Percentiles rank a stretch among this genome's conserved stretches.
Conservation (phyloP, 2,797 vertebrate genomes). For the Pelodytes ibericus region DNA sequence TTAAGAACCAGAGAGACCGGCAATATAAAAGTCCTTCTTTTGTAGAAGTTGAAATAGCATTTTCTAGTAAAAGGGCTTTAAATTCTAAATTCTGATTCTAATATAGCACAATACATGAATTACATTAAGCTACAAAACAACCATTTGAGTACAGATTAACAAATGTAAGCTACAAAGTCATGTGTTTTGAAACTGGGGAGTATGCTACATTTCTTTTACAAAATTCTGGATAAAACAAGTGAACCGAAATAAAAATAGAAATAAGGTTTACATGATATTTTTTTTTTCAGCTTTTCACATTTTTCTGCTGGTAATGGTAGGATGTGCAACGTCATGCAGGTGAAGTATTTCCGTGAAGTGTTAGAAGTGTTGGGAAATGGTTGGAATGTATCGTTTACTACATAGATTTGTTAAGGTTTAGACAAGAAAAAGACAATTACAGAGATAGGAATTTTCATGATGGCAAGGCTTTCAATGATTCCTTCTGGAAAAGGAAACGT, state of each 20-base stretch:
- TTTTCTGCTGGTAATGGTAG: conserved; percentile 35
- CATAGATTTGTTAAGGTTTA: too few species aligned
- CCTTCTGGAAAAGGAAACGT: too few species aligned
- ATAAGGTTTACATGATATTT: conserved; percentile 7
- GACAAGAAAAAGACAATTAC: too few species aligned
- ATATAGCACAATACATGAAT: background rate
- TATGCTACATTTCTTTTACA: background rate
- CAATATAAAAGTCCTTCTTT: background rate
- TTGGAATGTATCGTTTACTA: conserved; percentile 32
- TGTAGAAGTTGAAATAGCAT: background rate
- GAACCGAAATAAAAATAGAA: conserved; percentile 27
- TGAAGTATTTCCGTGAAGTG: background rate
- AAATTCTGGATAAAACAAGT: conserved; percentile 28
- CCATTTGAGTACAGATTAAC: background rate
- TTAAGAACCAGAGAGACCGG: background rate
- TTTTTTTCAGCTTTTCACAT: conserved; percentile 11
- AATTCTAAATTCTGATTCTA: background rate
- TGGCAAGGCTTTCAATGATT: too few species aligned
- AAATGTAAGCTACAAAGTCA: conserved; percentile 11
- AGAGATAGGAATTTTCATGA: too few species aligned
- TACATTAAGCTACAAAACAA: too few species aligned
- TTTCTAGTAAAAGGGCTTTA: background rate
- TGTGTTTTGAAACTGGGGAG: too few species aligned
- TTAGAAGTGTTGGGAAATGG: background rate
- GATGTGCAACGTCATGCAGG: background rate